Conservation (phyloP, 2,888 invertebrate species). For the Heterodera filipjevi region DNA sequence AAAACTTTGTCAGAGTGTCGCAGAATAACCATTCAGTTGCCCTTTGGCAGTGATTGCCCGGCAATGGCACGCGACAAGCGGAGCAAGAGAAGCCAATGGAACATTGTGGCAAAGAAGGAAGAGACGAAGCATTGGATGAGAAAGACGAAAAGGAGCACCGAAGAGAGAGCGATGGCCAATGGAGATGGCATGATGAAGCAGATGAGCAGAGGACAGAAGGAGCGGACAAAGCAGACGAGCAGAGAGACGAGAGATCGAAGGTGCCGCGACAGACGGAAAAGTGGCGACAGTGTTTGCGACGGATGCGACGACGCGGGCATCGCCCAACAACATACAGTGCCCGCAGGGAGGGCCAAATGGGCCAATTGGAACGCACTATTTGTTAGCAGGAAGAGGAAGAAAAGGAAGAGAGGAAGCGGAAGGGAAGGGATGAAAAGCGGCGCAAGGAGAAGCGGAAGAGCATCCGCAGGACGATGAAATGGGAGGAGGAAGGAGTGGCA, state of each 20-base stretch:
- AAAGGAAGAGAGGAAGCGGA: neutral
- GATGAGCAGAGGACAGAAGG: neutral
- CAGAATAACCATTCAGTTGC: conserved; percentile 23
- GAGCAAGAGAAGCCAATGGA: neutral
- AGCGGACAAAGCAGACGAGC: neutral
- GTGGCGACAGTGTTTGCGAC: neutral
- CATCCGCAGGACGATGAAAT: neutral
- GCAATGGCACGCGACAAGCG: neutral
- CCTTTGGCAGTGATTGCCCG: conserved; percentile 1
- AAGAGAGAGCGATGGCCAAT: neutral
- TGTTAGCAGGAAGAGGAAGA: neutral
- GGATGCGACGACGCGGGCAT: neutral
- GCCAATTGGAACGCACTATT: neutral
- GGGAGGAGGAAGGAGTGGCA: neutral
- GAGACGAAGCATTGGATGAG: neutral
- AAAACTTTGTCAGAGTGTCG: conserved; percentile 25
- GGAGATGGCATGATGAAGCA: neutral
- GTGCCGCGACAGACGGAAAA: neutral
- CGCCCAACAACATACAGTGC: conserved; percentile 13
- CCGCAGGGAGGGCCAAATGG: neutral
- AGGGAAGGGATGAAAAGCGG: too few species aligned
- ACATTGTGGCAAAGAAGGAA: neutral
- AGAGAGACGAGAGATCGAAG: neutral
- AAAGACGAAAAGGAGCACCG: neutral
- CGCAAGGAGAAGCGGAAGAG: neutral